Conservation (phyloP, 2,888 invertebrate species). For the Disparrhopalites patrizii region DNA sequence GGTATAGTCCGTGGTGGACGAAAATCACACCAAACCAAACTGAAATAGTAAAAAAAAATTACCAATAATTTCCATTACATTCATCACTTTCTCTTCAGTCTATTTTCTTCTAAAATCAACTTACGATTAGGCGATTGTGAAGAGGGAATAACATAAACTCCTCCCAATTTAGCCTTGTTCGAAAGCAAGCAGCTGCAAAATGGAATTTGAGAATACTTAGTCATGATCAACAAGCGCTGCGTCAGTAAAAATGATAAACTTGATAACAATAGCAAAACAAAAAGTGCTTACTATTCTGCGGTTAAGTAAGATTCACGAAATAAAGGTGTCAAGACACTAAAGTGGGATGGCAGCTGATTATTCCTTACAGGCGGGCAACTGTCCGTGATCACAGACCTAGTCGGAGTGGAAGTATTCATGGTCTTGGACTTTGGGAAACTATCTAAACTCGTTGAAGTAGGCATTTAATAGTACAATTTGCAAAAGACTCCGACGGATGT, state of each 20-base stretch:
- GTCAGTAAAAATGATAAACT: background rate
- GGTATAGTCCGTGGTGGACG: constrained; percentile 80
- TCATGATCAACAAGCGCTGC: background rate
- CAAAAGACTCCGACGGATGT: background rate
- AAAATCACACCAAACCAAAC: constrained; percentile 91
- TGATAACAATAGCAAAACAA: background rate
- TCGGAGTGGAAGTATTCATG: constrained; percentile 20
- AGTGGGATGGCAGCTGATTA: constrained; percentile 22
- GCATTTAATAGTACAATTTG: background rate
- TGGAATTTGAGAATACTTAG: background rate
- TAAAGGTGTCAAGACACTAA: constrained; percentile 18
- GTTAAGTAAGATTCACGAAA: constrained; percentile 34
- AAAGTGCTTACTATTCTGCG: constrained; percentile 33
- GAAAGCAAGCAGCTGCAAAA: constrained; percentile 28
- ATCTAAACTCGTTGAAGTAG: background rate
- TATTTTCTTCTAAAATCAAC: constrained; percentile 51
- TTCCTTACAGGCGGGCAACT: constrained; percentile 10
- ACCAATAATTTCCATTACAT: background rate
- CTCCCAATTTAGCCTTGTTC: constrained; percentile 51
- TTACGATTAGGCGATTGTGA: constrained; percentile 74
- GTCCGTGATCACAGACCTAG: constrained; percentile 13
- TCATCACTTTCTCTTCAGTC: background rate
- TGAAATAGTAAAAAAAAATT: constrained; percentile 53
- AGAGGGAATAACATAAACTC: constrained; percentile 90
- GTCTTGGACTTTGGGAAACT: background rate